Evolutionary conservation across 2,113 vertebrate species (phyloP), one percentile per base, ranked within the genome.

Genomic region (Xiphias gladius): DNA sequence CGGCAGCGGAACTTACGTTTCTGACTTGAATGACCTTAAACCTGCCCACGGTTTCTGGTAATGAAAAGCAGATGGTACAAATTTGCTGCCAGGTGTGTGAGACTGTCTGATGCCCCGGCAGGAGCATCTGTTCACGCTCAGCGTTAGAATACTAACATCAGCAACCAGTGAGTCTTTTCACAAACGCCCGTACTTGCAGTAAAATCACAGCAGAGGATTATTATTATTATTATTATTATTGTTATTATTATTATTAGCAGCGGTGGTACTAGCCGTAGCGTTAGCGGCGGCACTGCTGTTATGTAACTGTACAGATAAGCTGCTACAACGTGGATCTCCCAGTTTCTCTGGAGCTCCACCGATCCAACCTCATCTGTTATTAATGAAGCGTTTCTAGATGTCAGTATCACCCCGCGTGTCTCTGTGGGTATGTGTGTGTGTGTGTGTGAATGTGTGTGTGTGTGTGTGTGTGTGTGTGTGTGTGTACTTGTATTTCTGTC

Each of bases 401-500:
- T 76, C 50, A 69, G 75, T 71, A 61, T 76, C 48, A 54, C 55
- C 24, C 52, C 35, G n/a, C n/a, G 78, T 11, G 62, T 80, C 37
- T 69, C 62, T 70, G 50, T 28, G 76, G 59, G 67, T 54, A 67
- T 52, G 70, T 82, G 59, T 77, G 67, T 52, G 82, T 43, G 76
- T 54, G 68, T 79, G 77, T 65, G 76, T 70, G 73, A n/a, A n/a
- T 35, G 32, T 35, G 6, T 6, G 50, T 28, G 76, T 52, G 67
- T 54, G 88, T 70, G 89, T 82, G 76, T 84, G 69, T 84, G 83
- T 85, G 85, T 72, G 83, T 80, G 80, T 75, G 73, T 76, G 77
- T 35, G 32, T 35, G 6, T 6, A 35, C 3, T 35, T 35, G 32
- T 35, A 35, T 35, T 35, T 35, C 32, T 35, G 6, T 35, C 32